Evolutionary conservation across 2,797 vertebrate species (phyloP).

Genomic region (Aythya fuligula): DNA sequence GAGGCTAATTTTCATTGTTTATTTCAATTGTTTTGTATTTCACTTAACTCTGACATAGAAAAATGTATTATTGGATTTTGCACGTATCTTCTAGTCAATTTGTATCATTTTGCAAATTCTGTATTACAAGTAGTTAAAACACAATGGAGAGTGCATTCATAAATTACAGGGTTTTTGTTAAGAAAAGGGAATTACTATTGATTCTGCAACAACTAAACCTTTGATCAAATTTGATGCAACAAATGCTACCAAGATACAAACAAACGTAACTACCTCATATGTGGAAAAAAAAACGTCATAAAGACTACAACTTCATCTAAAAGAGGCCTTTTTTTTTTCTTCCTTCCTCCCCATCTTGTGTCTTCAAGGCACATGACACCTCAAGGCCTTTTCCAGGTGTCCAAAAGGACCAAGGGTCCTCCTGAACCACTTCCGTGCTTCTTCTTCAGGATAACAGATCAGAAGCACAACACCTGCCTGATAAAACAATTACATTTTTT

Average conservation of each 20-base stretch:
- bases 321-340: neutral
- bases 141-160: neutral
- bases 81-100: slow-evolving; percentile 3
- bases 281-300: neutral
- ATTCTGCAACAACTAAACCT: slow-evolving; percentile 35
- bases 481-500: neutral
- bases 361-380: neutral
- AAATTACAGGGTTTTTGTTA: slow-evolving; percentile 32
- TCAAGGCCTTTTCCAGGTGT: neutral
- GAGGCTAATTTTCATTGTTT: slow-evolving; percentile 24
- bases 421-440: neutral
- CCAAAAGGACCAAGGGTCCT: neutral
- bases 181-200: slow-evolving; percentile 32
- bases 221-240: slow-evolving; percentile 22
- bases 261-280: neutral
- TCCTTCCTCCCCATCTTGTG: neutral
- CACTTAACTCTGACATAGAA: slow-evolving; percentile 36
- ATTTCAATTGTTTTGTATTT: slow-evolving; percentile 33
- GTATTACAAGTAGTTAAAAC: slow-evolving; percentile 36
- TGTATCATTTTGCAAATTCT: slow-evolving; percentile 11
- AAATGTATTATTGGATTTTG: slow-evolving; percentile 21
- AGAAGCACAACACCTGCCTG: neutral
- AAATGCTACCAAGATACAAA: neutral
- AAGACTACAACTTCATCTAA: neutral
- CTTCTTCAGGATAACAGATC: neutral